Base-by-base conservation (phyloP, 2,797 vertebrate genomes). In the Gymnothorax javanicus region DNA sequence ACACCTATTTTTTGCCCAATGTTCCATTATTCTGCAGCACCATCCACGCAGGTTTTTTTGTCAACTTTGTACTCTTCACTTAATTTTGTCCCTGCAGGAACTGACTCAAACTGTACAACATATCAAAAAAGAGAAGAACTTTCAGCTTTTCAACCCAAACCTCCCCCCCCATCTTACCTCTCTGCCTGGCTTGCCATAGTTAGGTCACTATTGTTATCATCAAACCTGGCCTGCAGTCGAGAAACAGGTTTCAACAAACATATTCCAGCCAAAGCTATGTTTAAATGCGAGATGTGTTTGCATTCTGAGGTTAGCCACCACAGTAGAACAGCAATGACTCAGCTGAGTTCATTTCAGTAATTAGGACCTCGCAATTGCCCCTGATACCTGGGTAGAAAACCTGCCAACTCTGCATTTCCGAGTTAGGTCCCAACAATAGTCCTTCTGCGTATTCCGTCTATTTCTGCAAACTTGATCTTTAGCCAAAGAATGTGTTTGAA, bases 331-430 rank as follows among this genome's bases (percentile, higher is more conserved):
- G 13, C 33, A 12, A 15, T 13, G 12, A 75, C 71, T 75, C 71
- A 15, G 71, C 33, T 13, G 71, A 50, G 71, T 50, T 75, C 43
- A 75, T 75, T 27, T 75, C 71, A 75, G 71, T 75, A 75, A 75
- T 75, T 75, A 75, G 12, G 33, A 12, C 7, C 33, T 33, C 4
- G 69, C 11, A 73, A 73, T 73, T 73, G 12, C 8, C 17, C 11
- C 2, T 8, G 71, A 75, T 13, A 13, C 71, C 13, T 33, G 7
- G 71, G 71, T 75, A 33, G 71, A 33, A 17, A 75, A 75, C 1
- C 27, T 75, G 71, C 71, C 71, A 43, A 75, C 71, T 17, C 71
- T 2, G 71, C 27, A 15, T 50, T 0, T 43, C 11, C 71, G 11
- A 73, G 25, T 43, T 11, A 33, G 9, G 27, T 15, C 69, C 27